Conservation (phyloP, 2,113 vertebrate species). For the Gorsachius goisagi region DNA sequence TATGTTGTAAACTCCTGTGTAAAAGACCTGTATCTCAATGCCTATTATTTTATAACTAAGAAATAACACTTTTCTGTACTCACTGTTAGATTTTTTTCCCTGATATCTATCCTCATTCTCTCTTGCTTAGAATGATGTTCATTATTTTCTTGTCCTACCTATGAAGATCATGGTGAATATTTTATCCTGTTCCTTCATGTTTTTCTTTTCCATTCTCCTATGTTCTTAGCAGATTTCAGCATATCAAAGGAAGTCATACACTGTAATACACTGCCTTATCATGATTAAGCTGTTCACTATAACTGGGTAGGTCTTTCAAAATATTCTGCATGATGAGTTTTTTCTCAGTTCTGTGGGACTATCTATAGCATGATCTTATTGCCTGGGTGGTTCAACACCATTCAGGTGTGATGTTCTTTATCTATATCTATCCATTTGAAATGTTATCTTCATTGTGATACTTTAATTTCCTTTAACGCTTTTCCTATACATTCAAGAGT, state of each 20-base stretch:
- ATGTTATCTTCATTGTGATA: background rate
- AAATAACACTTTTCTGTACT: background rate
- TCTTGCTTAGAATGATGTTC: background rate
- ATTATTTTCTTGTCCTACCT: background rate
- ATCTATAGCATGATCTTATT: background rate
- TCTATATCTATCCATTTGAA: background rate
- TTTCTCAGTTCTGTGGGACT: background rate
- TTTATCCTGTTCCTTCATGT: background rate
- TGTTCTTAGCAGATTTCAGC: background rate
- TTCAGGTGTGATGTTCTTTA: background rate
- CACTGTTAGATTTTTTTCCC: background rate
- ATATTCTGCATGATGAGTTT: background rate
- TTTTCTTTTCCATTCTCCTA: background rate
- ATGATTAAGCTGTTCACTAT: background rate
- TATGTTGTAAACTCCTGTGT: background rate
- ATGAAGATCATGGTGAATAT: background rate
- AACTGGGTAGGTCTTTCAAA: background rate
- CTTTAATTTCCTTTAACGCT: background rate
- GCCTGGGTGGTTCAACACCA: accelerated
- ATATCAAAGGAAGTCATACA: background rate
- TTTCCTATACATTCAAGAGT: background rate
- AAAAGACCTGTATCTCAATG: background rate
- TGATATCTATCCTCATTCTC: background rate
- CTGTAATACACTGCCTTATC: background rate
- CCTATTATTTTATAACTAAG: background rate